Evolutionary conservation across 2,888 invertebrate genomes (phyloP).

Genomic region (Lacanobia wlatinum): DNA sequence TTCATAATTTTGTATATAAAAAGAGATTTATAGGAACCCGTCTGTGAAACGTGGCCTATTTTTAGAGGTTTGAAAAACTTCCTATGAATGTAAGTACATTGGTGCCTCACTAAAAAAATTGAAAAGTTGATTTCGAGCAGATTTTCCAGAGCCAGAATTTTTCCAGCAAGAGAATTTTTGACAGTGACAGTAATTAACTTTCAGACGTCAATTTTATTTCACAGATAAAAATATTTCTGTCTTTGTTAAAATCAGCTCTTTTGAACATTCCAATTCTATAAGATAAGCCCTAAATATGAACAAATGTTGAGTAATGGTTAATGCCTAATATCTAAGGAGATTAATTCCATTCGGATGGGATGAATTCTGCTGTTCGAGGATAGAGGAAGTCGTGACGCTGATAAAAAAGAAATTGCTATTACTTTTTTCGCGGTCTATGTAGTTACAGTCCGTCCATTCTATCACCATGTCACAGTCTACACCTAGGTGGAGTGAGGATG

Average conservation of each 20-base stretch:
- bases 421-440: too few relatives aligned
- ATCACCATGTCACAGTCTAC: too few relatives aligned
- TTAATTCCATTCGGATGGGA: too few relatives aligned
- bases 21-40: not conserved
- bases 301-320: too few relatives aligned
- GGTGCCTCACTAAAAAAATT: not conserved
- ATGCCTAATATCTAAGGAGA: too few relatives aligned
- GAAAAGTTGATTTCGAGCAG: not conserved
- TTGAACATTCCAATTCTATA: too few relatives aligned
- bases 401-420: too few relatives aligned
- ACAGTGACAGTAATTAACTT: not conserved
- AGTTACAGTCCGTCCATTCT: too few relatives aligned
- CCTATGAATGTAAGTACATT: not conserved
- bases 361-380: too few relatives aligned
- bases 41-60: not conserved
- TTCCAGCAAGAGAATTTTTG: not conserved
- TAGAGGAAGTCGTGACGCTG: too few relatives aligned
- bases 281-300: too few relatives aligned
- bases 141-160: not conserved
- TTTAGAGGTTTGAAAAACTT: slow-evolving; percentile 4
- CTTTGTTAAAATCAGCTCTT: not conserved
- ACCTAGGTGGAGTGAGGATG: too few relatives aligned
- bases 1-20: slow-evolving; percentile 9
- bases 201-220: not conserved
- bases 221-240: not conserved